These are phyloP conservation scores for Pandemis corylana DNA, from an alignment of 2,888 invertebrate species.

Conservation along the genomic window DNA sequence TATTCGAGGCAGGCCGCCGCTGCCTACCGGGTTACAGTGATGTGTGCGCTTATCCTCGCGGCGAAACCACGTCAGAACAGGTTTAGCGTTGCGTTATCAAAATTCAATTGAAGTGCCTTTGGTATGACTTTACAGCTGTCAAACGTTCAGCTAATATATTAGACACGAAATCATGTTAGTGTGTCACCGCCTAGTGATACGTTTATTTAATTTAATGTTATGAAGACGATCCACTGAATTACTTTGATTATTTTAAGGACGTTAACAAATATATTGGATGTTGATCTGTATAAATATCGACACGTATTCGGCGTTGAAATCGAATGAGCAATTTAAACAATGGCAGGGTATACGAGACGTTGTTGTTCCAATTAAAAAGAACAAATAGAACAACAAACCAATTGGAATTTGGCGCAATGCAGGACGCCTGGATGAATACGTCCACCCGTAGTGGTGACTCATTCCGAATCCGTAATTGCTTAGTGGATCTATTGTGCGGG, in stretches of 20 bases:
- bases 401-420: constrained; percentile 81
- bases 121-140: constrained; percentile 44
- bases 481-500: constrained; percentile 54
- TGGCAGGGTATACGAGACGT: constrained; percentile 50
- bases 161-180: background rate
- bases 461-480: constrained; percentile 71
- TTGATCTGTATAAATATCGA: background rate
- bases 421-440: constrained; percentile 72
- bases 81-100: constrained; percentile 72
- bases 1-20: constrained; percentile 26
- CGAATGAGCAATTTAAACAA: constrained; percentile 22
- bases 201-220: constrained; percentile 48
- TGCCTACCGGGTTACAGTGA: constrained; percentile 64
- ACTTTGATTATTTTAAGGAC: constrained; percentile 15
- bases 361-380: constrained; percentile 69
- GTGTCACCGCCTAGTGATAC: background rate
- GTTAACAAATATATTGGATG: constrained; percentile 5
- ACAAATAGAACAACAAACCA: constrained; percentile 70
- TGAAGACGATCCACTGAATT: constrained; percentile 50
- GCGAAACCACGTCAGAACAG: constrained; percentile 73
- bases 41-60: constrained; percentile 76
- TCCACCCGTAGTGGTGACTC: constrained; percentile 71
- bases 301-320: background rate
- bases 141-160: constrained; percentile 32
- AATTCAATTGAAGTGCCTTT: constrained; percentile 55